Base-by-base conservation (phyloP, 2,888 invertebrate species). In the Himalopsyche japonica region DNA sequence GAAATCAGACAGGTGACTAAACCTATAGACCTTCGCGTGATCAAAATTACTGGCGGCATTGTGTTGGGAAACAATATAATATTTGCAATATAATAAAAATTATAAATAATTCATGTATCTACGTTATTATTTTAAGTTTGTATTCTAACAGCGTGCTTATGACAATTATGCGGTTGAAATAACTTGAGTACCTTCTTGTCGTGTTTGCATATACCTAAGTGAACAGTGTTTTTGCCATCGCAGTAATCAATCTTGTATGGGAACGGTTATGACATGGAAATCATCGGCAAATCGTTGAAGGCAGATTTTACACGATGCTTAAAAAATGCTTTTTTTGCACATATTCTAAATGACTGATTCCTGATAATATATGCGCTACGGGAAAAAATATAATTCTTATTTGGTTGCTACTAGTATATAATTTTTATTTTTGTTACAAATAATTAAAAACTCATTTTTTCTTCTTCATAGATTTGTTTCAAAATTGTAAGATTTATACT, bases 101-200 rank as follows among this genome's bases (percentile, higher is more conserved):
- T 27, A 70, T 70, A 27, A 70, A 70, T 70, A n/a, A 70, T 70
- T 70, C 70, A 70, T 70, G 20, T 15, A 70, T 30, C 5, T 30
- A 70, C 24, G 12, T 1, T 70, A 70, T 12, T 30, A 27, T 12
- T 70, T 18, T n/a, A 27, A 76, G 76, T 81, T 81, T 32, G 47
- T 76, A 81, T 76, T 76, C 76, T 18, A 30, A 48, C 30, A 70
- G 48, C 76, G 81, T 81, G 30, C 76, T 15, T 43, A 81, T 76
- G 32, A 30, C 76, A 76, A 81, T 81, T 76, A n/a, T 7, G n/a
- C 32, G 70, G 24, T 48, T 47, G 48, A 27, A 70, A 27, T 70
- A 24, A 70, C 70, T 70, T 70, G 70, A 70, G 20, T 27, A 15
- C 27, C 15, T 30, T 70, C 70, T 15, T 70, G 27, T 30, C 27